phyloP scores from a whole-genome alignment of 2,797 vertebrate genomes.

The Notolepis coatsorum region DNA sequence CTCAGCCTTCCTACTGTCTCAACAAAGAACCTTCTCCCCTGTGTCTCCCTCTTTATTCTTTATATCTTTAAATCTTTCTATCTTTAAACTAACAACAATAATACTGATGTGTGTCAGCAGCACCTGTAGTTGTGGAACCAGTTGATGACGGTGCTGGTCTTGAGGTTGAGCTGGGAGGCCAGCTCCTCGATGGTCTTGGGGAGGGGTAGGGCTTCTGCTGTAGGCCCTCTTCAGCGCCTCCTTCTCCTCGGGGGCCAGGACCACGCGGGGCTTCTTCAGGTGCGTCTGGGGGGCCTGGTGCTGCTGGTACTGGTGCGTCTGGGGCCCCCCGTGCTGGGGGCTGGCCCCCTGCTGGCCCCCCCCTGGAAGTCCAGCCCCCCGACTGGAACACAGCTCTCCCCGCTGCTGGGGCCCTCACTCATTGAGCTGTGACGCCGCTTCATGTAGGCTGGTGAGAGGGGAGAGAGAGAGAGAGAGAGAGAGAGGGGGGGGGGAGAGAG shows the following conservation, averaged over 20 bases:
- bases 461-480: background rate
- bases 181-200: slow-evolving; percentile 94
- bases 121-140: slow-evolving; percentile 96
- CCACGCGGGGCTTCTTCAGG: slow-evolving; percentile 90
- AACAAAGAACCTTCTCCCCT: no score
- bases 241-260: slow-evolving; percentile 91
- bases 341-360: slow-evolving; percentile 85
- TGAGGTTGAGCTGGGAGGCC: slow-evolving; percentile 91
- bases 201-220: slow-evolving; percentile 96
- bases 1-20: no score
- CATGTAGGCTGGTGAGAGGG: slow-evolving; percentile 84
- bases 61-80: no score
- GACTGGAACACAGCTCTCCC: slow-evolving; percentile 78
- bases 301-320: slow-evolving; percentile 32
- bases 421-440: slow-evolving; percentile 90
- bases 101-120: no score
- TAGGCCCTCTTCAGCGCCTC: slow-evolving; percentile 92
- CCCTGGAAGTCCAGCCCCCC: slow-evolving; percentile 85
- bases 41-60: no score
- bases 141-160: slow-evolving; percentile 95
- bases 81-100: no score
- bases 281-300: slow-evolving; percentile 80
- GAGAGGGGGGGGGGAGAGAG: background rate
- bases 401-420: slow-evolving; percentile 83
- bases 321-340: slow-evolving; percentile 78